Evolutionary conservation across 2,888 invertebrate genomes (phyloP), one percentile per base, ranked within the genome.

Genomic region (Ernsta delagoae): DNA sequence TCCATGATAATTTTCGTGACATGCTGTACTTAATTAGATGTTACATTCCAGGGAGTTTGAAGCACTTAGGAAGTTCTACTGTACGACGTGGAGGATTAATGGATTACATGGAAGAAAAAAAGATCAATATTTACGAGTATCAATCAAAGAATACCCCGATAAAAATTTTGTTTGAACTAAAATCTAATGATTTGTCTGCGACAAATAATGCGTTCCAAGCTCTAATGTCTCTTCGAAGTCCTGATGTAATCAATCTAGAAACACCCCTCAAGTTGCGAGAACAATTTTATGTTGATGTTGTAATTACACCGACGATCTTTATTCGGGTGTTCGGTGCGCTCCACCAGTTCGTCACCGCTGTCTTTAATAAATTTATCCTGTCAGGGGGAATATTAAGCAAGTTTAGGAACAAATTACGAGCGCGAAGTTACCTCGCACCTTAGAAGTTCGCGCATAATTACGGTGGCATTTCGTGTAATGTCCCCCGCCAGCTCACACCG

Each of bases 351-450:
- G 81, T 84, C 84, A 84, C 81, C 82, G 83, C 83, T 79, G 83
- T 81, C 82, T 85, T 86, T 89, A 92, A 91, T 90, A 89, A 90
- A 92, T 92, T 92, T 89, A 89, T 87, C 90, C 89, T 88, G 90
- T 90, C 91, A 88, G 81, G 86, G 84, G 86, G 83, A 86, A 83
- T 87, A 88, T 90, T 90, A 90, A 87, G 84, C 82, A 87, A 89
- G 87, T 91, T 91, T 85, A 83, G 84, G 85, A 89, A 90, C 88
- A 89, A 91, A 90, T 92, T 92, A 90, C 87, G 83, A 83, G 84
- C 87, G 82, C 82, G 84, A 90, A 90, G 86, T 89, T 87, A 62
- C 61, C 68, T 68, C 68, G 68, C 68, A 68, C 68, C 85, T 86
- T 88, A 83, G 79, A 84, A 87, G 84, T 88, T 86, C 77, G 76